Conservation (phyloP, 2,888 invertebrate species). For the Drosophila prostipennis region DNA sequence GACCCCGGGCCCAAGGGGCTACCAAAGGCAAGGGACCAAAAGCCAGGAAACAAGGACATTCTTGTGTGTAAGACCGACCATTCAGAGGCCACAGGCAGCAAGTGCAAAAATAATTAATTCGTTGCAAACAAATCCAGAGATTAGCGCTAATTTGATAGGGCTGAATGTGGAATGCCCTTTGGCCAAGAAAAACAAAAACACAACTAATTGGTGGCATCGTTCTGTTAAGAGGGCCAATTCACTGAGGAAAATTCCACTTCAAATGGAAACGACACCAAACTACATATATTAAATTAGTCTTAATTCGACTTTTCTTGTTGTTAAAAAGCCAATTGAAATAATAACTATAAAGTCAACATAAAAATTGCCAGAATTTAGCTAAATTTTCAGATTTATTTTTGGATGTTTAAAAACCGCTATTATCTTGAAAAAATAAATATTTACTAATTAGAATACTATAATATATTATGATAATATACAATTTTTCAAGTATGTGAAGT, state of each 20-base stretch:
- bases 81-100: conserved; percentile 24
- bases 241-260: neutral
- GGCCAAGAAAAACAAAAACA: conserved; percentile 15
- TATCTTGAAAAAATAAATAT: too few species aligned
- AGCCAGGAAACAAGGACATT: conserved; percentile 22
- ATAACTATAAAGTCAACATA: too few species aligned
- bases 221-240: neutral
- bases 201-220: conserved; percentile 29
- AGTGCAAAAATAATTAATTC: conserved; percentile 73
- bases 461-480: too few species aligned
- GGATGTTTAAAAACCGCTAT: too few species aligned
- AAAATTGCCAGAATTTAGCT: too few species aligned
- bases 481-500: too few species aligned
- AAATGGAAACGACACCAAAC: neutral
- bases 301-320: too few species aligned
- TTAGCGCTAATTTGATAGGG: conserved; percentile 58
- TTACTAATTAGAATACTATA: too few species aligned
- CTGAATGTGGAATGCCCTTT: conserved; percentile 42
- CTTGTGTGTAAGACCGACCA: conserved; percentile 2
- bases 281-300: neutral
- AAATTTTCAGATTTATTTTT: too few species aligned
- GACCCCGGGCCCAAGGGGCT: conserved; percentile 30
- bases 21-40: conserved; percentile 14
- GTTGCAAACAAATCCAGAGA: conserved; percentile 59
- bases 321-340: too few species aligned